These are phyloP conservation scores for Euura saliciscinereae DNA, from an alignment of 1,140 invertebrate genomes.

Conservation along the genomic window DNA sequence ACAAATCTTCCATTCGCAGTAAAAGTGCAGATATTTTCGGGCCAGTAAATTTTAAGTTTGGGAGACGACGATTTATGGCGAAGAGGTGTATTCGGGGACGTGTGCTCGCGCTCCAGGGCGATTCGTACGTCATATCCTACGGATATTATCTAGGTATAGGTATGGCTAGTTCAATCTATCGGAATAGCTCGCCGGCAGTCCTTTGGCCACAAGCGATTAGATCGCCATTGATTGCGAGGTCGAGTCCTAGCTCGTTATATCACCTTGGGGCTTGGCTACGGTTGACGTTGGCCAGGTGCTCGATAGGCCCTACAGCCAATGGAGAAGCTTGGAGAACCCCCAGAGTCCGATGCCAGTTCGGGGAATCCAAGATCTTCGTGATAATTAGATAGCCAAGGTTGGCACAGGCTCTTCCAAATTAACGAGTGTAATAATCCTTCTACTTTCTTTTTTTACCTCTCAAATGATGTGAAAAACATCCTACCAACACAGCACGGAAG, in stretches of 20 bases:
- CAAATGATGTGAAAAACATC: no score
- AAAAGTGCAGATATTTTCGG: no score
- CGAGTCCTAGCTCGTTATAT: background rate
- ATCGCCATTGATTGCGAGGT: background rate
- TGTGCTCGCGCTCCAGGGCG: background rate
- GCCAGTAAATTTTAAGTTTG: no score
- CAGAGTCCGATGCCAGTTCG: background rate
- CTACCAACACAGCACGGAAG: no score
- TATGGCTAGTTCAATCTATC: constrained; percentile 2
- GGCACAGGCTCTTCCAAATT: no score
- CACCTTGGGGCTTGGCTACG: background rate
- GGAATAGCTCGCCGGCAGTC: constrained; percentile 2
- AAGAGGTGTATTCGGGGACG: no score
- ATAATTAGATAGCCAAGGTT: background rate
- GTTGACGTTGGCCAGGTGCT: background rate
- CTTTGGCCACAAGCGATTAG: background rate
- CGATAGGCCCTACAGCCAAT: constrained; percentile 1
- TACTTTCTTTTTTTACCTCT: no score
- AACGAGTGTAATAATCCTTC: no score
- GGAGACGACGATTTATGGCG: no score
- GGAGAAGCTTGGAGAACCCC: background rate
- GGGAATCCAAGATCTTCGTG: background rate
- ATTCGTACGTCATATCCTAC: background rate
- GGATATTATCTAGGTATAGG: background rate
- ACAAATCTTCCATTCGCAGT: no score